Evolutionary conservation across 1,140 invertebrate genomes (phyloP), one percentile per base, ranked within the genome.

Genomic region (Zaprionus taronus): DNA sequence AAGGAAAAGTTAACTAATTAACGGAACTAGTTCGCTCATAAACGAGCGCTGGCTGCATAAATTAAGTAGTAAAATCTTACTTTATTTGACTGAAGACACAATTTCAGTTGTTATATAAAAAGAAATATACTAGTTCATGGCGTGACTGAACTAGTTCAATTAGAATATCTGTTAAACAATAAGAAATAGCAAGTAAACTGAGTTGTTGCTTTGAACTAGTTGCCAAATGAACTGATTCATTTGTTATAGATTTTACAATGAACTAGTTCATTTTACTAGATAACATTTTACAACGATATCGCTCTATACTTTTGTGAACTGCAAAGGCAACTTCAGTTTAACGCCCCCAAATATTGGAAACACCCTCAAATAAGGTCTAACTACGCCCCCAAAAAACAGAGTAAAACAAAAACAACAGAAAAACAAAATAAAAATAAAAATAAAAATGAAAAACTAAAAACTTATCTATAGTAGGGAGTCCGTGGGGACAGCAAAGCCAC

Each of bases 281-380:
- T 17, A 47, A 17, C 6, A 47, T 7, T n/a, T 47, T 12, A 47
- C n/a, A 47, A 17, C 3, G 31, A 28, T n/a, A n/a, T n/a, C n/a
- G n/a, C n/a, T n/a, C n/a, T n/a, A n/a, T 1, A 7, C 6, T 7
- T 9, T n/a, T n/a, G n/a, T n/a, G n/a, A n/a, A 55, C 20, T 12
- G 24, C 0, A 31, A 63, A 51, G 26, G 28, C 14, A 51, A 34
- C 51, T 38, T 36, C 26, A 31, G 67, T 66, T 71, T 12, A 72
- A 73, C 72, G 64, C 64, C 64, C 64, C 64, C 41, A n/a, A 57
- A 17, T 26, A 57, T 36, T 57, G 4, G 17, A 4, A 56, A 75
- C 72, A 58, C 66, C 72, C 67, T n/a, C 41, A 63, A 64, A 64
- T 75, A 41, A 71, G 57, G 31, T 31, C 60, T 41, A 47, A 22